These are phyloP conservation scores for Sisor rabdophorus DNA, from an alignment of 2,113 vertebrate genomes.

Conservation along the genomic window DNA sequence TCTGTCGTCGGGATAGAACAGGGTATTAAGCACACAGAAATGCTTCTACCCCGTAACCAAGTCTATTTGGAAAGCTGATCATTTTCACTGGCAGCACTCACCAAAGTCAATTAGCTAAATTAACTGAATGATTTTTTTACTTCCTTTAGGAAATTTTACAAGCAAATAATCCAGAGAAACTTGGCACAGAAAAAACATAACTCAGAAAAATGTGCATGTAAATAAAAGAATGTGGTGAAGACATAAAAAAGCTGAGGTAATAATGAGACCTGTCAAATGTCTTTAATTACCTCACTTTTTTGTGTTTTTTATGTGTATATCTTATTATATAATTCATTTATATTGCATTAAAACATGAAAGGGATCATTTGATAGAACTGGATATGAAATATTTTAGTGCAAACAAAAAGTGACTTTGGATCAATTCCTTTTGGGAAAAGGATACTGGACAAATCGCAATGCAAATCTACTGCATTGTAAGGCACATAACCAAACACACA, in stretches of 20 bases:
- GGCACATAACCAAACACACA: constrained; percentile 10
- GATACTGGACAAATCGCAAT: neutral
- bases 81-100: constrained; percentile 76
- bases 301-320: neutral
- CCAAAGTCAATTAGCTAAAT: constrained; percentile 78
- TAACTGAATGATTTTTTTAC: constrained; percentile 70
- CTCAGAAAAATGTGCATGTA: neutral
- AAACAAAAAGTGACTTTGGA: neutral
- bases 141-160: constrained; percentile 70
- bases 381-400: neutral
- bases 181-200: constrained; percentile 56
- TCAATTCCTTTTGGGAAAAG: neutral
- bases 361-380: neutral
- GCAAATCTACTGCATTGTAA: neutral
- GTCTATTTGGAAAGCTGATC: constrained; percentile 79
- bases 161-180: constrained; percentile 32
- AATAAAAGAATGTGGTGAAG: neutral
- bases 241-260: neutral
- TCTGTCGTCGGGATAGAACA: constrained; percentile 78
- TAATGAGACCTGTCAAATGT: neutral
- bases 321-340: neutral
- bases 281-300: neutral
- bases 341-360: neutral
- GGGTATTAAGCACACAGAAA: constrained; percentile 77
- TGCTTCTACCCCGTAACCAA: constrained; percentile 61